These are phyloP conservation scores for Volucella inanis DNA, from an alignment of 2,888 invertebrate genomes.

Conservation along the genomic window DNA sequence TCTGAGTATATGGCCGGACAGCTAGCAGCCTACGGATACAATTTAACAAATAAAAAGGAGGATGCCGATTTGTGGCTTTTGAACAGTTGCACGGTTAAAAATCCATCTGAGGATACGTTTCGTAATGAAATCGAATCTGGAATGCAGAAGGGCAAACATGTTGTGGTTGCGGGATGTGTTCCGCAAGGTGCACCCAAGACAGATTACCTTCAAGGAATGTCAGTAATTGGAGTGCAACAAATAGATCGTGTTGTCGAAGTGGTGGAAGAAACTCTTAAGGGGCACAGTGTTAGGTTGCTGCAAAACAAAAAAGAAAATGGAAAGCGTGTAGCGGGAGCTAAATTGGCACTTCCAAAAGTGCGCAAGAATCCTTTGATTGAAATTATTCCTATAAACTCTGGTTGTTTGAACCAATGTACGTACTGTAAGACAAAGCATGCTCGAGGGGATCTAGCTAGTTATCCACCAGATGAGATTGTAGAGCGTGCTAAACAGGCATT, in stretches of 20 bases:
- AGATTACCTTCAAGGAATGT: conserved; percentile 86
- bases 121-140: conserved; percentile 93
- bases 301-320: conserved; percentile 92
- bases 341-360: conserved; percentile 95
- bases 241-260: conserved; percentile 98
- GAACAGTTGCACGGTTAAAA: conserved; percentile 99
- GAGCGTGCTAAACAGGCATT: conserved; percentile 93
- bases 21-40: conserved; percentile 93
- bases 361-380: conserved; percentile 97
- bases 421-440: conserved; percentile 99
- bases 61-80: conserved; percentile 96
- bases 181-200: conserved; percentile 95
- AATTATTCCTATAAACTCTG: conserved; percentile 97
- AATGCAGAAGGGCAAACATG: conserved; percentile 88
- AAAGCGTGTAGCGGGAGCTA: conserved; percentile 93
- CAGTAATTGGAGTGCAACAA: conserved; percentile 98
- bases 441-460: conserved; percentile 97
- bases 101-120: conserved; percentile 97
- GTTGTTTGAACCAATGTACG: conserved; percentile 98
- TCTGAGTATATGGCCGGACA: conserved; percentile 99
- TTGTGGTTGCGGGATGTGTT: conserved; percentile 99
- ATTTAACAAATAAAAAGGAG: conserved; percentile 90
- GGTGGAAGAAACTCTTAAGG: conserved; percentile 98
- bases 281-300: conserved; percentile 89
- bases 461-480: conserved; percentile 94